Evolutionary conservation across 2,888 invertebrate genomes (phyloP), one percentile per base, ranked within the genome.

Genomic region (Morinoia aosen): DNA sequence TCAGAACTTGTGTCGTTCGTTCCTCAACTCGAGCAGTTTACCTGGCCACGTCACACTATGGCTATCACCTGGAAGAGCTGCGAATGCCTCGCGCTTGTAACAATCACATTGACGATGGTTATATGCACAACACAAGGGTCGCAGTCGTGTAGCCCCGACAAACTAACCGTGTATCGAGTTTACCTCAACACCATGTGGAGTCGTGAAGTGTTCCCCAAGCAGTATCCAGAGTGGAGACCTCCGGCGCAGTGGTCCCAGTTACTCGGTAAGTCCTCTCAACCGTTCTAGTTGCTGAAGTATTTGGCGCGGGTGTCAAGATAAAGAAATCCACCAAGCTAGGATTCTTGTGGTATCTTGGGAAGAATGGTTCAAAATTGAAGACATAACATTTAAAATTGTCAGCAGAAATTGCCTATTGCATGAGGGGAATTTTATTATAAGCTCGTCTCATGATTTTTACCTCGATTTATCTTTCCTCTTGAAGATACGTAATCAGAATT

Each of bases 211-310:
- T 99, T 99, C 97, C 99, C 99, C 91, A 99, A 99, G 97, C 99
- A 99, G 97, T 99, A 99, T 97, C 99, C 99, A 12, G 98, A 98
- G 97, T 99, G 98, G 98, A 98, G 99, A 97, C 99, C 99, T 90
- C 98, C 98, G 39, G 99, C 99, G 33, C 99, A 99, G 97, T 99
- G 99, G 98, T 99, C 99, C 97, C 98, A 98, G 97, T 98, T 99
- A 97, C 98, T 99, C 97, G 99, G 99, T 99, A 97, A 98, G 98
- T 98, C 8, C 12, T 57, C 25, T 39, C 8, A 76, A 76, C 2
- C 16, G 76, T 76, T 33, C 25, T 33, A 33, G 25, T 76, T 33
- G 7, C 14, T 12, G 10, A 16, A 25, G 76, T 76, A 76, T 33
- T 16, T 76, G 25, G 76, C 25, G 76, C 8, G 33, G 19, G 76